phyloP scores from a whole-genome alignment of 2,113 vertebrate species.

The Anolis carolinensis region DNA sequence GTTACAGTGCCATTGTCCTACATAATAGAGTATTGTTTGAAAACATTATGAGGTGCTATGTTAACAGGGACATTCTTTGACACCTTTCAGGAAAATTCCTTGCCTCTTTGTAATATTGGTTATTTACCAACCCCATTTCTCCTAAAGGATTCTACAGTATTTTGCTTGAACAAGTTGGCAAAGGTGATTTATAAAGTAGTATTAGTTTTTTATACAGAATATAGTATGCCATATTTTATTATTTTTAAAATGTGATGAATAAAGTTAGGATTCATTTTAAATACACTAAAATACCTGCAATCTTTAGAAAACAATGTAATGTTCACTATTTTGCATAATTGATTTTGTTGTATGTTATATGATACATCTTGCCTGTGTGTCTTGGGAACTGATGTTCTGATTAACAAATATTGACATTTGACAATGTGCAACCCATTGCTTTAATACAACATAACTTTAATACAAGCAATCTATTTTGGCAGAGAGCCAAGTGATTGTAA shows the following conservation, averaged over 20 bases:
- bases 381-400: constrained; percentile 36
- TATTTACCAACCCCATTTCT: constrained; percentile 12
- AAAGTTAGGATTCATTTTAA: constrained; percentile 39
- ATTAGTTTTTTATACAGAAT: constrained; percentile 39
- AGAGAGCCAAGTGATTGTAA: background rate
- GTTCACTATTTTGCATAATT: constrained; percentile 23
- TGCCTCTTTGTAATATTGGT: background rate
- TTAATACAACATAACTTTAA: constrained; percentile 3
- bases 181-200: background rate
- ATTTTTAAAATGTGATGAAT: constrained; percentile 50
- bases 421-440: constrained; percentile 42
- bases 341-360: too few relatives aligned
- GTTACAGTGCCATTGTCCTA: background rate
- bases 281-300: constrained; percentile 20
- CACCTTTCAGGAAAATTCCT: background rate
- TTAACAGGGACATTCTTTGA: background rate
- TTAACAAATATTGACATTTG: constrained; percentile 31
- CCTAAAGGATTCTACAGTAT: constrained; percentile 12
- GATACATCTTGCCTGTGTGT: background rate
- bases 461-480: background rate
- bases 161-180: background rate
- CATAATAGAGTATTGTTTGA: background rate
- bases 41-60: background rate
- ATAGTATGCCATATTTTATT: constrained; percentile 54
- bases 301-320: constrained; percentile 32